These are phyloP conservation scores for Synodontis membranacea DNA, from an alignment of 2,113 vertebrate genomes.

Conservation along the genomic window DNA sequence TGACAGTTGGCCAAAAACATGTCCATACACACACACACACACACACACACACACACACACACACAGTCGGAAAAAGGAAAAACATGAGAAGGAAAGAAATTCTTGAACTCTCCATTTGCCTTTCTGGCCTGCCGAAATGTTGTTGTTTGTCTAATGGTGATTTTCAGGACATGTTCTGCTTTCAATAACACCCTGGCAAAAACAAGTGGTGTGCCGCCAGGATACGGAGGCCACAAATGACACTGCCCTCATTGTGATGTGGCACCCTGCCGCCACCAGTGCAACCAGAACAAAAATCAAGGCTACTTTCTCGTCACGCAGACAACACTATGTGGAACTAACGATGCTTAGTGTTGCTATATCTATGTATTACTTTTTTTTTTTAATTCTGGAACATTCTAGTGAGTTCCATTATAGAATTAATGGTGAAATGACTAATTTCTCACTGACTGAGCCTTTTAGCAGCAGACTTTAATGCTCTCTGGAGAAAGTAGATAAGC, in stretches of 20 bases:
- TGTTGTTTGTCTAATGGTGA: constrained; percentile 71
- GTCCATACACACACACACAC: constrained; percentile 11
- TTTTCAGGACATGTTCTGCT: constrained; percentile 55
- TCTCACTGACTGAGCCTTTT: constrained; percentile 46
- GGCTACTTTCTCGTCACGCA: not conserved
- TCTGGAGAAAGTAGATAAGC: constrained; percentile 50
- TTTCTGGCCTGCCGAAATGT: constrained; percentile 61
- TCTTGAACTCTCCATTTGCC: constrained; percentile 36
- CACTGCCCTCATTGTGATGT: constrained; percentile 43
- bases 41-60: constrained; percentile 26
- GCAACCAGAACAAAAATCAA: constrained; percentile 20
- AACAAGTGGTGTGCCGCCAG: constrained; percentile 45
- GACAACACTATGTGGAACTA: constrained; percentile 19
- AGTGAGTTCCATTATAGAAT: constrained; percentile 40
- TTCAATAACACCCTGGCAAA: constrained; percentile 62
- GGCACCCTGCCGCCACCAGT: constrained; percentile 13
- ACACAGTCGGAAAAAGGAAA: constrained; percentile 8
- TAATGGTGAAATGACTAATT: constrained; percentile 55
- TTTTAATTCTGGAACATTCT: constrained; percentile 21
- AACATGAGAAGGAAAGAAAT: constrained; percentile 32
- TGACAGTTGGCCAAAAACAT: constrained; percentile 27
- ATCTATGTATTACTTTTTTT: not conserved
- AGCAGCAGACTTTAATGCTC: constrained; percentile 47
- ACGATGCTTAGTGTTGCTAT: constrained; percentile 15
- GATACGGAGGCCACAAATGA: constrained; percentile 41